Base-by-base conservation (phyloP, 2,797 vertebrate species). In the Mallotus villosus region DNA sequence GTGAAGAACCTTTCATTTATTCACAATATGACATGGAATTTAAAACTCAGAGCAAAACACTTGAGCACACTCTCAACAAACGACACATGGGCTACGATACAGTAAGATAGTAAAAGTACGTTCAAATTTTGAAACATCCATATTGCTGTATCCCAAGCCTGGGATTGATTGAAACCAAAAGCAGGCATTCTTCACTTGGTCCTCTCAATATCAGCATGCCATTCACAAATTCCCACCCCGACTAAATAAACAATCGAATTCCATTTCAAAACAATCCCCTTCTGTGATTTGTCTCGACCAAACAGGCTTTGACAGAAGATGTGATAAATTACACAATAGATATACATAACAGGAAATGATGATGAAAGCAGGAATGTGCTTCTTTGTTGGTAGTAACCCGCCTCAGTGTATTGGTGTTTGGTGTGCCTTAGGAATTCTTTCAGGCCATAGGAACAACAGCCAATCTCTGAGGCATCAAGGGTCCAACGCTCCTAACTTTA, bases 1-100 rank as follows among this genome's bases (percentile, higher is more conserved):
- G 27, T 67, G 76, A 79, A 83, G 77, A 78, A 76, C 84, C 63
- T 83, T 90, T 87, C 78, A 89, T 93, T 93, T 92, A 93, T 92
- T 92, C 86, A 92, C 88, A 87, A 89, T 86, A 87, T 81, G 80
- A 90, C 86, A 55, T 76, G 72, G 79, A 83, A 89, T 85, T 86
- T 80, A 81, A 78, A 88, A 87, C 79, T 87, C 82, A 81, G 82
- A 79, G 84, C 76, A 83, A 83, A 86, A 87, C 82, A 82, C 77
- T 22, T 55, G 49, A 59, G 34, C 17, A 41, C 34, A 62, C 21
- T 46, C 27, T 49, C 41, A 21, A 32, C 19, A 65, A 34, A 73
- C 22, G 27, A 41, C 53, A 57, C 34, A 46, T 5, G 19, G 12
- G 27, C 19, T 22, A 57, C 27, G 14, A 32, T 19, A 34, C 49